These are phyloP conservation scores for Xestoiulus laeticollis DNA, from an alignment of 2,888 invertebrate genomes.

Conservation along the genomic window DNA sequence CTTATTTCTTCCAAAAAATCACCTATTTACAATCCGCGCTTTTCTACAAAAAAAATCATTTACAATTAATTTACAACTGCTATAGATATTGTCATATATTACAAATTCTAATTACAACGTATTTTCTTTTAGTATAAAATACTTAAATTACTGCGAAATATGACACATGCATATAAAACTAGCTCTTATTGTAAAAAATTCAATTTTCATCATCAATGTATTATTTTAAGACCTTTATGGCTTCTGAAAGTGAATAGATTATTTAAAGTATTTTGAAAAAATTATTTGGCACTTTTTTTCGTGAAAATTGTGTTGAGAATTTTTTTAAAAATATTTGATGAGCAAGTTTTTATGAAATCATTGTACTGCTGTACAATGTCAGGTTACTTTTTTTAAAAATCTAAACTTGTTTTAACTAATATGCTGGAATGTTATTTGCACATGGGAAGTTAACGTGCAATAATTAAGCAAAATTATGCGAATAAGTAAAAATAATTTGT, in stretches of 20 bases:
- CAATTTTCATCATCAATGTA: not conserved
- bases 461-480: no score
- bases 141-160: not conserved
- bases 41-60: constrained; percentile 24
- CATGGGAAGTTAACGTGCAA: no score
- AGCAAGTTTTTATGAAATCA: no score
- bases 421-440: no score
- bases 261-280: not conserved
- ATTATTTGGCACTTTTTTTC: constrained; percentile 23
- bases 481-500: not conserved
- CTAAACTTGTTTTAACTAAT: not conserved
- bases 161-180: not conserved
- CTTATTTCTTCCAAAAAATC: not conserved
- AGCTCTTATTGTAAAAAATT: not conserved
- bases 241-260: not conserved
- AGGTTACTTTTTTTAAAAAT: no score
- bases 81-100: not conserved
- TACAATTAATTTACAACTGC: constrained; percentile 16
- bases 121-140: not conserved
- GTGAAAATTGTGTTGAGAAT: no score
- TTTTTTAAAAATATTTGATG: no score
- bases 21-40: constrained; percentile 1
- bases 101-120: not conserved
- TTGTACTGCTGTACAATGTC: no score
- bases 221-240: not conserved